Conservation (phyloP, 2,113 vertebrate genomes). For the Pseudolaguvia tuberculata region DNA sequence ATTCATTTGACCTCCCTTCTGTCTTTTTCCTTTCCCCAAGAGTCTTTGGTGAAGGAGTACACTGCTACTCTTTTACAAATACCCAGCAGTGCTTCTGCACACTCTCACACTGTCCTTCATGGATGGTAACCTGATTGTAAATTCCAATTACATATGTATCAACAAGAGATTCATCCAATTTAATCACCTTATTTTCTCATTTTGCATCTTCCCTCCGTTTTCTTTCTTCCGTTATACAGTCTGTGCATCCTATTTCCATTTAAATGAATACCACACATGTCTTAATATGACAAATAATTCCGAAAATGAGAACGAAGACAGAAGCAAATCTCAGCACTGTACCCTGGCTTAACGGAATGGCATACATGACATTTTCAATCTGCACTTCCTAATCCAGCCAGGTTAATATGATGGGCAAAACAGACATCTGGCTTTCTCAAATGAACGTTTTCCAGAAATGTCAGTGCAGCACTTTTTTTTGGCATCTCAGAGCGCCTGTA, state of each 20-base stretch:
- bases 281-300: constrained; percentile 45
- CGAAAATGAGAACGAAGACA: constrained; percentile 38
- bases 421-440: constrained; percentile 5
- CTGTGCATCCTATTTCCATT: constrained; percentile 45
- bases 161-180: constrained; percentile 46
- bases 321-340: constrained; percentile 35
- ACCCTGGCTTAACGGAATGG: constrained; percentile 29
- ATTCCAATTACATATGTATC: constrained; percentile 49
- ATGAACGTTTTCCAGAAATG: constrained; percentile 22
- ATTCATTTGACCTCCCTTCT: constrained; percentile 44
- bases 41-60: constrained; percentile 17
- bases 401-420: constrained; percentile 40
- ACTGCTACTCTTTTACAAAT: constrained; percentile 40
- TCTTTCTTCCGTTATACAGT: not conserved
- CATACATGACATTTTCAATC: constrained; percentile 35
- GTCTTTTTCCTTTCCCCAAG: constrained; percentile 25
- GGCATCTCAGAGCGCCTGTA: not conserved
- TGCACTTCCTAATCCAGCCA: constrained; percentile 44
- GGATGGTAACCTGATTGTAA: constrained; percentile 42
- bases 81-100: constrained; percentile 27
- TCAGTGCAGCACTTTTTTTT: constrained; percentile 23
- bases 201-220: constrained; percentile 32
- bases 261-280: constrained; percentile 48
- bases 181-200: constrained; percentile 46
- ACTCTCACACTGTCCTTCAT: constrained; percentile 34